Percentiles rank a stretch among this genome's conserved stretches.
Conservation (phyloP, 2,888 invertebrate genomes). For the Ornithoptera alexandrae region DNA sequence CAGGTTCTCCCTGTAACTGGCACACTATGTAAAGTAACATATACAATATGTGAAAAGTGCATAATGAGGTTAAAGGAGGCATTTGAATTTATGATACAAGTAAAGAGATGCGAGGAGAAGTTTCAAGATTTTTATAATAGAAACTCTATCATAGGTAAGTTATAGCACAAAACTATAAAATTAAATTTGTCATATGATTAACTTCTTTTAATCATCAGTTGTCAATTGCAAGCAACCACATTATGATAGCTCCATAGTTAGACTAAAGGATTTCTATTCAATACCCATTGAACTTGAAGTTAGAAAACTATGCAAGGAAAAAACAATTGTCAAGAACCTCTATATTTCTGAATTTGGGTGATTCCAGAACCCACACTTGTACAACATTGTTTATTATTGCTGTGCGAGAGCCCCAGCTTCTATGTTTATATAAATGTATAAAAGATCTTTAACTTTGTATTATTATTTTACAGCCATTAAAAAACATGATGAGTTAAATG, state of each 20-base stretch:
- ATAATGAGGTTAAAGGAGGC: constrained; percentile 50
- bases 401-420: too few species aligned
- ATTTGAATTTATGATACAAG: constrained; percentile 53
- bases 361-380: too few species aligned
- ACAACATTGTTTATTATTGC: too few species aligned
- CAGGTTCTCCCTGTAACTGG: constrained; percentile 50
- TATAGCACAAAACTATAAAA: not conserved
- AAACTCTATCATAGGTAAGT: constrained; percentile 45
- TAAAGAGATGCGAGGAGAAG: constrained; percentile 49
- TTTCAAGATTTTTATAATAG: constrained; percentile 50
- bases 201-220: not conserved
- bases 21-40: constrained; percentile 43
- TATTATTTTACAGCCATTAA: not conserved
- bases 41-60: constrained; percentile 57
- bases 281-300: too few species aligned
- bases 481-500: not conserved
- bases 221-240: too few species aligned
- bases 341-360: too few species aligned
- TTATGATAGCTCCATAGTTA: not conserved
- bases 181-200: not conserved
- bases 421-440: too few species aligned
- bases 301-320: too few species aligned
- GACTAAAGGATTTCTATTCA: too few species aligned
- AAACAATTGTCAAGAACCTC: too few species aligned
- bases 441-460: not conserved